phyloP scores from a whole-genome alignment of 2,113 vertebrate species.

The Tachuris rubrigastra region DNA sequence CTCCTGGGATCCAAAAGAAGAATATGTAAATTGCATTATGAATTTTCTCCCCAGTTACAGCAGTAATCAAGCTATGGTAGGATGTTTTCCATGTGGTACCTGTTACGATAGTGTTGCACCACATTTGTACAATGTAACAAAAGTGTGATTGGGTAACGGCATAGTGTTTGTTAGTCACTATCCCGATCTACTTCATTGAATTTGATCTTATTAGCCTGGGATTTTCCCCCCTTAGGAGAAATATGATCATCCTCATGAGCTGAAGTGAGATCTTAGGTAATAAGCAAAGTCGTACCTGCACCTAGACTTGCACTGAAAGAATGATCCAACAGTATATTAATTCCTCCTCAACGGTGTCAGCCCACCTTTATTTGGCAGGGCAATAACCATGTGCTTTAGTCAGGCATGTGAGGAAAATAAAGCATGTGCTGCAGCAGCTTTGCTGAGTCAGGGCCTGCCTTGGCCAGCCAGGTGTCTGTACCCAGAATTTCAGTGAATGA shows the following conservation, averaged over 20 bases:
- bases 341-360: neutral
- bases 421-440: neutral
- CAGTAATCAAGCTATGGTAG: neutral
- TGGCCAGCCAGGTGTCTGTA: neutral
- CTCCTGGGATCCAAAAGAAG: neutral
- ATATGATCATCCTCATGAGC: neutral
- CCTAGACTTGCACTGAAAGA: neutral
- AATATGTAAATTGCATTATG: constrained; percentile 18
- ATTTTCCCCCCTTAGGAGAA: neutral
- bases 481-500: constrained; percentile 1
- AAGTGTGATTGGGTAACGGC: neutral
- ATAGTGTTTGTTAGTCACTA: neutral
- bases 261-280: neutral
- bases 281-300: neutral
- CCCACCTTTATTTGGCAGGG: neutral
- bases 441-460: constrained; percentile 44
- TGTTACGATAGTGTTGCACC: fast-evolving
- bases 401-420: neutral
- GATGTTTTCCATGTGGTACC: neutral
- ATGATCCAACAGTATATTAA: neutral
- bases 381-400: neutral
- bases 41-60: constrained; percentile 48
- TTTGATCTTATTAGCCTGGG: neutral
- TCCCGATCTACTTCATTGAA: neutral
- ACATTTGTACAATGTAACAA: fast-evolving